Base-by-base conservation (phyloP, 2,888 invertebrate species). In the Galerucella pusilla region DNA sequence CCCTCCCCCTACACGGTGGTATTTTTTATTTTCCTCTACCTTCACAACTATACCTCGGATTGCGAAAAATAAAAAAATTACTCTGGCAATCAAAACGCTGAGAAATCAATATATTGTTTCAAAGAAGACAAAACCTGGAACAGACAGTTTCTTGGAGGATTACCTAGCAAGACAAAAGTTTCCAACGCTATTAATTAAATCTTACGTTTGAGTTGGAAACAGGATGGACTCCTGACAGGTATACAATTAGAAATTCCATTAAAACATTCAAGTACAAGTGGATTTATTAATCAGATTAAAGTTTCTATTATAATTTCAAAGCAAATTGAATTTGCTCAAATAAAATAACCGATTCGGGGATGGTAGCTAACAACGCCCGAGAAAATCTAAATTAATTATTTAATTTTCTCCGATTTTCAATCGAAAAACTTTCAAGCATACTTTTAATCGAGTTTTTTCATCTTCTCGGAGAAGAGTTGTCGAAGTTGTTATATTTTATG, bases 261-360 rank as follows among this genome's bases (percentile, higher is more conserved):
- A 59, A 16, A 25, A 25, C 59, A 9, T 25, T 59, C 11, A 59
- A 20, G 59, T 2, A 25, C 20, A 25, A 4, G 16, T 20, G 10
- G n/a, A 61, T n/a, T 61, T 61, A 28, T 25, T 61, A 61, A 61
- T 61, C 25, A n/a, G 28, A 61, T 61, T 61, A 28, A n/a, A 61
- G 35, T 59, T 25, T 25, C 11, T 42, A 9, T 42, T 42, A 42
- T 42, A 42, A 42, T 42, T 28, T 35, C 61, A 12, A 28, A 28
- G 12, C 12, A 14, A 25, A 61, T 61, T 61, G 6, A 61, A 60
- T 60, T 28, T 7, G 60, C 3, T 25, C 6, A 28, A 61, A n/a
- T 61, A 28, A 42, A 60, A 60, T 12, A 64, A 64, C 45, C 64
- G 42, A 64, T 64, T 20, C 45, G 12, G 35, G 35, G 12, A 60